Evolutionary conservation across 2,113 vertebrate species (phyloP), one percentile per base, ranked within the genome.

Genomic region (Oreochromis tanganicae): DNA sequence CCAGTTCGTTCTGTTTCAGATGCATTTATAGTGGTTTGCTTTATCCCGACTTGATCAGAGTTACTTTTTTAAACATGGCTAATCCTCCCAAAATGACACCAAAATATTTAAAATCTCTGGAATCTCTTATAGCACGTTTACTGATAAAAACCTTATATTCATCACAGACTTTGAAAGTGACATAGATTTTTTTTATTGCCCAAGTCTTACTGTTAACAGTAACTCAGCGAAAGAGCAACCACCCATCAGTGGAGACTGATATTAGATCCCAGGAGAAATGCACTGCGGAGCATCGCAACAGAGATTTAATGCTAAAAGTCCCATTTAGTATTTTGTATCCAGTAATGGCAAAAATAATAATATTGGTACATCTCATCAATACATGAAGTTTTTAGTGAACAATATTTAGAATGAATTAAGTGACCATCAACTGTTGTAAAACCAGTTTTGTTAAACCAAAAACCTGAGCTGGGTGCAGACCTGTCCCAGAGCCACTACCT

Each of bases 1-100:
- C 52, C 19, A 54, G 52, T 61, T 34, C 0, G 0, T 1, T 61
- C 29, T 0, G 0, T 17, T 61, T 34, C 57, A 54, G 8, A 19
- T 61, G 16, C 29, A 19, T 61, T 32, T 6, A 61, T 32, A 17
- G 0, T 1, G 1, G 8, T 32, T 61, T 61, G 57, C 27, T 61
- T 61, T 61, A 19, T 63, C 1, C 29, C 1, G 8, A 61, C 57
- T 2, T 61, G 57, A 61, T 32, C 57, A 16, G 1, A 7, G 7
- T 56, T 56, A 12, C 54, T 24, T 56, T 24, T 43, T 43, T 56
- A 57, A 29, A 9, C 12, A 59, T 5, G 36, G 4, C 57, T 32
- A 9, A 32, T 17, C 57, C 13, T 61, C 27, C 27, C 57, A 34
- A 61, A 61, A 0, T 32, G 5, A 17, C 4, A n/a, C 14, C 29